Base-by-base conservation (phyloP, 2,797 vertebrate species). In the Sorex maritimensis region DNA sequence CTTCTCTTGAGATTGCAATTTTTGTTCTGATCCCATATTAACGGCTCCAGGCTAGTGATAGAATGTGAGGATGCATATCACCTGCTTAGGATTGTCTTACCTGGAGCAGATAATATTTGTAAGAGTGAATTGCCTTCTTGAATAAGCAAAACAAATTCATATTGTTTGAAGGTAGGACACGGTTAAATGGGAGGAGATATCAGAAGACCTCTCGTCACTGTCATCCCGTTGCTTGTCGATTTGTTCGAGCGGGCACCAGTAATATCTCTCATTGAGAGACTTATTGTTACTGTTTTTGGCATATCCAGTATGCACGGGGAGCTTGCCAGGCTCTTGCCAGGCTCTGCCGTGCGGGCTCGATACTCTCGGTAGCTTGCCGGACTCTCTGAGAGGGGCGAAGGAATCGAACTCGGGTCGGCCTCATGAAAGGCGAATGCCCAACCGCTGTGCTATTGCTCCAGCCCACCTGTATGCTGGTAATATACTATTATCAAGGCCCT, bases 141-240 rank as follows among this genome's bases (percentile, higher is more conserved):
- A 87, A 80, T 0, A 72, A 13, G 9, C 28, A 52, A 23, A 77
- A 44, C 8, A 69, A 67, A 55, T 24, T 5, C 6, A 13, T 14
- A 28, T 38, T 26, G 19, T 34, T 87, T 68, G 63, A 72, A 49
- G 10, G 14, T 21, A 61, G 41, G 1, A 21, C 4, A 58, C 14
- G 2, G 23, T 46, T 38, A n/a, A 11, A 2, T 84, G 21, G 26
- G 17, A 28, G 13, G 13, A 4, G 0, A 2, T 13, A 6, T 0
- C 0, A 17, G 10, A 26, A 1, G 1, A 1, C 4, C 24, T 58
- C 75, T 2, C 34, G 34, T 34, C 34, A 34, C 34, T 34, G 34
- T 34, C 34, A 34, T 34, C 34, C 34, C 34, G 34, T 34, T 34
- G 34, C 34, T 34, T 34, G 34, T 34, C 34, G 34, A 34, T 34